Evolutionary conservation across 92 coral and sea anemone species (phyloP).

Genomic region (Pocillopora grandis): DNA sequence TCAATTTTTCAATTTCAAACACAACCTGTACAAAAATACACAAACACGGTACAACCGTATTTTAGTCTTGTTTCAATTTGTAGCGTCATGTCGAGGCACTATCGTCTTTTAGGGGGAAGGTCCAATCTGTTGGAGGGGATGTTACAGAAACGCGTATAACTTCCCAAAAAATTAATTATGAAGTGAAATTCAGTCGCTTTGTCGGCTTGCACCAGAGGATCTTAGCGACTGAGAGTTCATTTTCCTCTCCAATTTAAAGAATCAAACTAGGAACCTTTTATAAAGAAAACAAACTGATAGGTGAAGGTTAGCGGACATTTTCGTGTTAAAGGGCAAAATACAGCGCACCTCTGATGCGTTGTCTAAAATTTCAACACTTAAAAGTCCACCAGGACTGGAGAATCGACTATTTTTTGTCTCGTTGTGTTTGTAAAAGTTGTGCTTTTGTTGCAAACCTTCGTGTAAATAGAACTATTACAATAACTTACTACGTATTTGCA

Average conservation of each 20-base stretch:
- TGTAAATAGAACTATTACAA: conserved; percentile 13
- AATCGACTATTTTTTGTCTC: conserved; percentile 30
- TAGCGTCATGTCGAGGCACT: background rate
- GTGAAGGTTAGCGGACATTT: background rate
- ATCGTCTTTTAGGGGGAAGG: background rate
- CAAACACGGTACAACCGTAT: too few relatives aligned
- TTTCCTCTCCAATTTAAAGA: background rate
- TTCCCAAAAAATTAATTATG: background rate
- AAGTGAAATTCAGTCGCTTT: conserved; percentile 22
- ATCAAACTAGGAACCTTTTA: background rate
- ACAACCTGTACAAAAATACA: too few relatives aligned
- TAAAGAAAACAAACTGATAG: background rate
- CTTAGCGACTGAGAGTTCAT: conserved; percentile 33
- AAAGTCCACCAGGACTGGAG: conserved; percentile 11
- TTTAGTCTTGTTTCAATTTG: background rate
- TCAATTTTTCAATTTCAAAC: background rate
- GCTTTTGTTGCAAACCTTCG: conserved; percentile 17
- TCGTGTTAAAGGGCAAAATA: background rate
- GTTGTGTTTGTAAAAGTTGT: conserved; percentile 23
- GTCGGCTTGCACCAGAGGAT: background rate
- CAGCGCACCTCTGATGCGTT: conserved; percentile 23
- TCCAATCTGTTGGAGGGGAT: conserved; percentile 3
- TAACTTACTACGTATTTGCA: background rate
- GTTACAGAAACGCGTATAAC: background rate
- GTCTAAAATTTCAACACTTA: conserved; percentile 6